These are phyloP conservation scores for Halictus quadricinctus DNA, from an alignment of 2,888 invertebrate genomes.

Conservation along the genomic window DNA sequence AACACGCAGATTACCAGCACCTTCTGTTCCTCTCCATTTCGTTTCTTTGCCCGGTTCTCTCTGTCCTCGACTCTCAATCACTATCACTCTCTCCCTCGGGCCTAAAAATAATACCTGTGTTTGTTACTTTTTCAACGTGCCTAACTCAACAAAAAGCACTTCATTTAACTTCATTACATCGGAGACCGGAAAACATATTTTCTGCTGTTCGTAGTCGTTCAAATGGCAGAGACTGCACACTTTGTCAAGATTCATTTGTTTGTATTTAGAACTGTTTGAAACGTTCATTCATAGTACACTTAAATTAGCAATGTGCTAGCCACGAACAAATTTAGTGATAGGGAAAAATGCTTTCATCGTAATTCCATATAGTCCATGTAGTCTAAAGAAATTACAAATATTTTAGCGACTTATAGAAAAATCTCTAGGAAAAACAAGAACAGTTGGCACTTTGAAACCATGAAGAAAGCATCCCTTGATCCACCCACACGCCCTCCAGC, in stretches of 20 bases:
- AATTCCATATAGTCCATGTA: too few species aligned
- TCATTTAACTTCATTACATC: not conserved
- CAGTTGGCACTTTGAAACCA: not conserved
- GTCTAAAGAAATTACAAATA: too few species aligned
- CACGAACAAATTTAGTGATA: not conserved
- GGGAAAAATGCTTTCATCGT: not conserved
- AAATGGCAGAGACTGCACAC: not conserved
- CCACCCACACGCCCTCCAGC: not conserved
- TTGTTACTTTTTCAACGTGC: not conserved
- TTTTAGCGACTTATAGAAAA: not conserved
- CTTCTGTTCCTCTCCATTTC: slow-evolving; percentile 52
- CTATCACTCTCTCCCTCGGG: slow-evolving; percentile 18
- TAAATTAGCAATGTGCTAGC: too few species aligned
- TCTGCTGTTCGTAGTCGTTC: not conserved
- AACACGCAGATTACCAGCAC: slow-evolving; percentile 74
- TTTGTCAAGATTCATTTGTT: too few species aligned
- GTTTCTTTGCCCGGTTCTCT: slow-evolving; percentile 32
- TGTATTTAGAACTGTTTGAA: not conserved
- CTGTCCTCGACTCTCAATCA: not conserved
- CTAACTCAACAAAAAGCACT: not conserved
- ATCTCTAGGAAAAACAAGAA: too few species aligned
- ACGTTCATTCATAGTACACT: too few species aligned
- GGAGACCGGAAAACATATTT: not conserved
- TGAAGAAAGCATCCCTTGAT: not conserved
- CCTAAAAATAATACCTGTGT: not conserved